Evolutionary conservation across 2,888 invertebrate genomes (phyloP), one percentile per base, ranked within the genome.

Genomic region (Lacanobia wlatinum): DNA sequence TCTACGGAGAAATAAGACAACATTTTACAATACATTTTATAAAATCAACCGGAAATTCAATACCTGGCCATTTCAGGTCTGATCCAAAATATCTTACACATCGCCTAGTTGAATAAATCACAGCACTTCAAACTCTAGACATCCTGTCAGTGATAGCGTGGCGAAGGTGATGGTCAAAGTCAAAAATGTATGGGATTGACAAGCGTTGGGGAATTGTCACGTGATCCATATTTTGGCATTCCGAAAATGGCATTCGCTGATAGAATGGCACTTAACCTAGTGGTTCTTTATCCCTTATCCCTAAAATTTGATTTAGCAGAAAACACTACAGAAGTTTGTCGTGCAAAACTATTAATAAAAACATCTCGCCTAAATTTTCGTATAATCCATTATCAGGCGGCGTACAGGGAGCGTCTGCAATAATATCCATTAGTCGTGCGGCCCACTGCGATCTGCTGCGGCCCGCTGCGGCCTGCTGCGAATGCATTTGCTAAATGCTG

Each of bases 401-500:
- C 55, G 46, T 61, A 71, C 71, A 43, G 53, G 43, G 28, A 28
- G 77, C 40, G 28, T 53, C 61, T 75, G 68, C n/a, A 46, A 80
- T 70, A 50, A 61, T 50, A 65, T 64, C 61, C 56, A 68, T 80
- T 75, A 78, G 59, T 52, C n/a, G 60, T 28, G 59, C 21, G 52
- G 52, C 63, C 38, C 55, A 50, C 48, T 50, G 55, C 23, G 74
- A 9, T 12, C 12, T 16, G 46, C 21, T 12, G 56, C 23, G 59
- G 55, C 40, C 23, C 12, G 21, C 40, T 52, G 62, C 58, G 73
- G 48, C 59, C 28, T 34, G 82, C 67, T 67, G 58, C 28, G 64
- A 78, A 60, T 77, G 78, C 83, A 62, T 82, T 71, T 72, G 55
- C 62, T 48, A 56, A 66, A 65, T 55, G 58, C 56, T n/a, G 48